Percentiles rank a stretch among this genome's conserved stretches.
Evolutionary conservation across 2,888 invertebrate genomes (phyloP).

Genomic region (Meghimatium bilineatum): DNA sequence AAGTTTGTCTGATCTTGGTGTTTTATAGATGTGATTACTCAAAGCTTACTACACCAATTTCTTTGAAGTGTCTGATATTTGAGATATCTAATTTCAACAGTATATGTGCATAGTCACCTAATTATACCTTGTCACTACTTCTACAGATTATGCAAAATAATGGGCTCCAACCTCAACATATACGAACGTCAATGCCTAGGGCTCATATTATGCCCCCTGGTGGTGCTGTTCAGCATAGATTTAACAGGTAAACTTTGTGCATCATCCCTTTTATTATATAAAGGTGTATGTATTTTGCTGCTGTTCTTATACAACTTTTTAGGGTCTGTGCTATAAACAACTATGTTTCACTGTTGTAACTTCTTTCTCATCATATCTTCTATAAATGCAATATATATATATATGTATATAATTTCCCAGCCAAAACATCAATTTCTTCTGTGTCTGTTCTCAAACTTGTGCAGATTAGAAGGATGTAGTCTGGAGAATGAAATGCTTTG

Average conservation of each 20-base stretch:
- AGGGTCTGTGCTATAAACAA: not conserved
- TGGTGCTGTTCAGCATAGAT: conserved; percentile 25
- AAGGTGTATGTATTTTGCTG: not conserved
- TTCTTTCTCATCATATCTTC: no score
- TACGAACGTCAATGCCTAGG: conserved; percentile 42
- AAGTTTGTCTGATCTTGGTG: no score
- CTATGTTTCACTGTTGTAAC: not conserved
- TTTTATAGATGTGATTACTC: no score
- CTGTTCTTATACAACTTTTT: not conserved
- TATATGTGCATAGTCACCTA: not conserved
- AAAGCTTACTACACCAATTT: no score
- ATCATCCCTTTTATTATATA: not conserved
- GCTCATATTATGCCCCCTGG: conserved; percentile 35
- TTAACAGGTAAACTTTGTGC: conserved; percentile 22
- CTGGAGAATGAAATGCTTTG: no score
- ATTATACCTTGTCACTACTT: not conserved
- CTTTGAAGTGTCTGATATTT: no score
- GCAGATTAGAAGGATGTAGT: no score
- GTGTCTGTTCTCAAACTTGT: no score
- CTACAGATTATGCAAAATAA: conserved; percentile 46
- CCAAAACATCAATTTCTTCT: no score
- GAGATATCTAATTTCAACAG: no score
- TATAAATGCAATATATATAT: no score
- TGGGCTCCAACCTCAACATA: conserved; percentile 49
- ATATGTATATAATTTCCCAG: no score